A percentile compares a stretch with the other conserved stretches of the same genome.
Conservation (phyloP, 2,113 vertebrate genomes). For the Vidua chalybeata region DNA sequence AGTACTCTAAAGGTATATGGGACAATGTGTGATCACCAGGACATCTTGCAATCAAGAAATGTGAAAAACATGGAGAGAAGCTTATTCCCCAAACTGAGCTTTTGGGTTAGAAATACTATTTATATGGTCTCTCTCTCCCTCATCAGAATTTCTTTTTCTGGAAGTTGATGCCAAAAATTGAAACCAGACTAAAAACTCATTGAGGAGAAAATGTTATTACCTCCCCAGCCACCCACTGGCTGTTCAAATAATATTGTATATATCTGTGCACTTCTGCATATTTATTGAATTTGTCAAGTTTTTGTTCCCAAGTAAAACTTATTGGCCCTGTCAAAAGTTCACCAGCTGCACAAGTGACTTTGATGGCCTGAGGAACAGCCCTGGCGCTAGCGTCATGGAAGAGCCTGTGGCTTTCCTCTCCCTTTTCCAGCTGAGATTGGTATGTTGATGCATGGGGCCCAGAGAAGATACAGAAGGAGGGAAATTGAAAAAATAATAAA, state of each 20-base stretch:
- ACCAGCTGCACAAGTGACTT: conserved; percentile 68
- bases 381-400: conserved; percentile 48
- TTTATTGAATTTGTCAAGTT: conserved; percentile 64
- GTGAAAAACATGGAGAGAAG: not conserved
- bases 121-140: not conserved
- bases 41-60: not conserved
- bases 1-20: not conserved
- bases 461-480: conserved; percentile 70
- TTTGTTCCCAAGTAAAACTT: conserved; percentile 66
- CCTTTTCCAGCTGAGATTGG: conserved; percentile 72
- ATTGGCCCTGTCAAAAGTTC: conserved; percentile 59
- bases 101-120: not conserved
- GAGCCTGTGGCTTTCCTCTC: conserved; percentile 67
- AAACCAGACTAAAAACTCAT: conserved; percentile 58
- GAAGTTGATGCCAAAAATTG: conserved; percentile 40
- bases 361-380: conserved; percentile 53
- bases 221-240: conserved; percentile 41
- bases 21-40: not conserved
- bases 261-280: conserved; percentile 54
- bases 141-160: not conserved
- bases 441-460: conserved; percentile 67
- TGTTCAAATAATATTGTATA: conserved; percentile 51
- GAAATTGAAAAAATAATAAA: conserved; percentile 73
- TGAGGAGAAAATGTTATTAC: conserved; percentile 39
- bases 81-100: not conserved